Evolutionary conservation across 2,797 vertebrate species (phyloP).

Genomic region (Hyperoplus immaculatus): DNA sequence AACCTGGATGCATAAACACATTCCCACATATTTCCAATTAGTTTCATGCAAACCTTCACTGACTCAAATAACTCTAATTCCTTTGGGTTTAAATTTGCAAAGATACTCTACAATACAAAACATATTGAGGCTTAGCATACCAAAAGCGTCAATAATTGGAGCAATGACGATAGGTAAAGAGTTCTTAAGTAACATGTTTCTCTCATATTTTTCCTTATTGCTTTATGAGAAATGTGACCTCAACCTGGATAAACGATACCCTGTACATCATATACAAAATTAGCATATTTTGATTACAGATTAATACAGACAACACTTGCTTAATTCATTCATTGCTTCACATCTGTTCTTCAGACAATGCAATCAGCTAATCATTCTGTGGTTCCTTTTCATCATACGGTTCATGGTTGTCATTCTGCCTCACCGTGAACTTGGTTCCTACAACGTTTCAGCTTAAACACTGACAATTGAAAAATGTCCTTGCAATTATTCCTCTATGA

Average conservation of each 20-base stretch:
- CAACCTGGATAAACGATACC: not conserved
- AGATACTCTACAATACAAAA: conserved; percentile 30
- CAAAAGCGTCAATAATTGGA: conserved; percentile 11
- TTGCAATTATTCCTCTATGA: conserved; percentile 59
- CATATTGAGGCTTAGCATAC: conserved; percentile 8
- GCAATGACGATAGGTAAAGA: not conserved
- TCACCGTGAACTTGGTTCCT: conserved; percentile 51
- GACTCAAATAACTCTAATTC: conserved; percentile 58
- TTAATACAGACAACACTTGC: not conserved
- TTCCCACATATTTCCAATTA: conserved; percentile 59
- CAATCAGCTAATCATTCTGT: conserved; percentile 32
- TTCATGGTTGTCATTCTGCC: conserved; percentile 51
- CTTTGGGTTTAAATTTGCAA: conserved; percentile 52
- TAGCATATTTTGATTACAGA: conserved; percentile 11
- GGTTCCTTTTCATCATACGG: conserved; percentile 36
- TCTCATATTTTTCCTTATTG: not conserved
- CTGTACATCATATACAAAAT: not conserved
- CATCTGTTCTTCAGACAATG: conserved; percentile 28
- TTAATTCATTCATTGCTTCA: conserved; percentile 8
- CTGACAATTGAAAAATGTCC: conserved; percentile 65
- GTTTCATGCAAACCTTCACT: conserved; percentile 57
- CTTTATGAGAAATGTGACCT: not conserved
- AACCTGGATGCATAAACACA: conserved; percentile 56
- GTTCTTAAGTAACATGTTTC: not conserved
- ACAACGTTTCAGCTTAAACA: conserved; percentile 35